A percentile compares a stretch with the other conserved stretches of the same genome.
phyloP scores from a whole-genome alignment of 2,888 invertebrate genomes.

The Dynastes maya region DNA sequence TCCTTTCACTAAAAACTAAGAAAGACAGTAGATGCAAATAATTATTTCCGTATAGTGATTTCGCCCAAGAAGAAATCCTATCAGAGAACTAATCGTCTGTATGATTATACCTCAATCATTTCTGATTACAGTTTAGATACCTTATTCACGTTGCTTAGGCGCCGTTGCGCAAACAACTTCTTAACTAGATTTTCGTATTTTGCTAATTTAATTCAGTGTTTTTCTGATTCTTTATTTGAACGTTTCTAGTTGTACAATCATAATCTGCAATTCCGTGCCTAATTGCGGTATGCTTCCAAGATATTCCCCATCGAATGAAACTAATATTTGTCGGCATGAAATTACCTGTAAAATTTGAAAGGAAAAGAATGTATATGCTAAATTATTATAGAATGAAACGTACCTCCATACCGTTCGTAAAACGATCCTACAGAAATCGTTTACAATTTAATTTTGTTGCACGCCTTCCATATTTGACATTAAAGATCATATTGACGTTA shows the following conservation, averaged over 20 bases:
- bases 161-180: conserved; percentile 41
- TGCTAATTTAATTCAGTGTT: conserved; percentile 41
- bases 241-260: conserved; percentile 3
- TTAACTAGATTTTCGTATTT: conserved; percentile 30
- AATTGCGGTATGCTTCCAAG: conserved; percentile 18
- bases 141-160: conserved; percentile 24
- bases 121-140: conserved; percentile 33
- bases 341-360: no score
- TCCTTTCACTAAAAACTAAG: conserved; percentile 36
- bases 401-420: no score
- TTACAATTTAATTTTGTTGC: no score
- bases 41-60: conserved; percentile 40
- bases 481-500: no score
- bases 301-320: not conserved
- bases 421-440: no score
- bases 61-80: conserved; percentile 36
- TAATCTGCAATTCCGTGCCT: not conserved
- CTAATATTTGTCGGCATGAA: not conserved
- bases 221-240: conserved; percentile 13
- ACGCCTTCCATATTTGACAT: no score
- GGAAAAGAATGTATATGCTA: no score
- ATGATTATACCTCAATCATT: conserved; percentile 42
- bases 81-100: conserved; percentile 44
- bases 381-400: no score
- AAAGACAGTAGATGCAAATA: conserved; percentile 21